Evolutionary conservation across 2,797 vertebrate genomes (phyloP).

Genomic region (Sciaenops ocellatus): DNA sequence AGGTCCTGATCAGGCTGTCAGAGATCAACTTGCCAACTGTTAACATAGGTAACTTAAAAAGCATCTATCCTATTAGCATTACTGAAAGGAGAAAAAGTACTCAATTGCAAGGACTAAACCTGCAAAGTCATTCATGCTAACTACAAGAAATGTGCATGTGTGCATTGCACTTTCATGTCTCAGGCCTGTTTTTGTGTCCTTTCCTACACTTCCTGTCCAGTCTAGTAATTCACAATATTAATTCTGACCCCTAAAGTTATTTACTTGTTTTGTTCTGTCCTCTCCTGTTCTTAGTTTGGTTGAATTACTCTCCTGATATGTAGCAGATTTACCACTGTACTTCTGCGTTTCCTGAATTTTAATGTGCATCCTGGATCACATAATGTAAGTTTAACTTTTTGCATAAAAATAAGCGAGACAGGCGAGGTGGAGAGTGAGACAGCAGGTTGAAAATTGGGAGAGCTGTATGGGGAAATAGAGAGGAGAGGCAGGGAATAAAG

Average conservation of each 20-base stretch:
- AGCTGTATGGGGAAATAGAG: slow-evolving; percentile 28
- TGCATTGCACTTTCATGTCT: background rate
- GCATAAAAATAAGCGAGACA: slow-evolving; percentile 19
- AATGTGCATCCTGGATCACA: slow-evolving; percentile 5
- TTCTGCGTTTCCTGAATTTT: slow-evolving; percentile 20
- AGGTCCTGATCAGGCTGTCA: slow-evolving; percentile 7
- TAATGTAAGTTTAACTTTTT: slow-evolving; percentile 6
- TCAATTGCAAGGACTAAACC: background rate
- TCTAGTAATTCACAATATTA: slow-evolving; percentile 1
- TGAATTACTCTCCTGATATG: slow-evolving; percentile 14
- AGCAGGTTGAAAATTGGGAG: background rate
- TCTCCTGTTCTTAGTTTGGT: slow-evolving; percentile 16
- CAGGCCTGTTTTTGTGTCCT: background rate
- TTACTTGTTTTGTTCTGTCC: slow-evolving; percentile 23
- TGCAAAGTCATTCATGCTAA: background rate
- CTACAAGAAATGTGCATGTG: background rate
- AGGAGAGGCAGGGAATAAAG: slow-evolving; percentile 17
- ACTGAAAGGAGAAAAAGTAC: background rate
- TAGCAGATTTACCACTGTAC: slow-evolving; percentile 12
- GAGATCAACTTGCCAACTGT: background rate
- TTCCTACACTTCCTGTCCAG: background rate
- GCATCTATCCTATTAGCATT: background rate
- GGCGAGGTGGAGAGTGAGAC: slow-evolving; percentile 21
- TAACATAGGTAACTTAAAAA: slow-evolving; percentile 12
- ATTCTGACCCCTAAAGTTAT: slow-evolving; percentile 12